Conservation (phyloP, 2,113 vertebrate genomes). For the Megaptera novaeangliae region DNA sequence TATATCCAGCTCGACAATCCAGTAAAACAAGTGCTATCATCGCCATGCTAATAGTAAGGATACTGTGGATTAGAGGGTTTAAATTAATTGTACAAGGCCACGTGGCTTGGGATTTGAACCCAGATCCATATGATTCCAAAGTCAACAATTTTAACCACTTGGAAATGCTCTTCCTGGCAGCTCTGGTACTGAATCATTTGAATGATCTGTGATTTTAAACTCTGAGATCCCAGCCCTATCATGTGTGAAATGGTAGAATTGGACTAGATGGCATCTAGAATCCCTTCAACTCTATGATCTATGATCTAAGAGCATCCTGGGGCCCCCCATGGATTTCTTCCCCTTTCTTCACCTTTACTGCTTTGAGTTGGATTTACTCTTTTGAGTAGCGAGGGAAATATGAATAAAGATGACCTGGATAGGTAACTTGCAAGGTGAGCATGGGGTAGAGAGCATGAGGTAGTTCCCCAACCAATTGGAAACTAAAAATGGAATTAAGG, state of each 20-base stretch:
- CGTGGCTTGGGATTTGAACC: background rate
- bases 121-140: background rate
- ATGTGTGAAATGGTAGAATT: background rate
- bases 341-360: background rate
- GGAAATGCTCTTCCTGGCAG: background rate
- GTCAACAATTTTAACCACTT: background rate
- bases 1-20: background rate
- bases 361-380: background rate
- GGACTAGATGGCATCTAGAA: background rate
- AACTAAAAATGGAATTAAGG: background rate
- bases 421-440: background rate
- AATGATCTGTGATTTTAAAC: background rate
- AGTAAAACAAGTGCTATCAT: background rate
- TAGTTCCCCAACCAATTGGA: background rate
- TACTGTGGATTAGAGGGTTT: background rate
- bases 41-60: background rate
- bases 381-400: background rate
- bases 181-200: background rate
- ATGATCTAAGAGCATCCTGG: background rate
- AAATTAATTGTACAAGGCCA: background rate
- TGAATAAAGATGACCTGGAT: background rate
- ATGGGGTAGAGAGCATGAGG: background rate
- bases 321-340: background rate
- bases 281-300: background rate
- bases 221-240: background rate